A percentile compares a stretch with the other conserved stretches of the same genome.
Evolutionary conservation across 2,113 vertebrate genomes (phyloP).

Genomic region (Tachysurus fulvidraco): DNA sequence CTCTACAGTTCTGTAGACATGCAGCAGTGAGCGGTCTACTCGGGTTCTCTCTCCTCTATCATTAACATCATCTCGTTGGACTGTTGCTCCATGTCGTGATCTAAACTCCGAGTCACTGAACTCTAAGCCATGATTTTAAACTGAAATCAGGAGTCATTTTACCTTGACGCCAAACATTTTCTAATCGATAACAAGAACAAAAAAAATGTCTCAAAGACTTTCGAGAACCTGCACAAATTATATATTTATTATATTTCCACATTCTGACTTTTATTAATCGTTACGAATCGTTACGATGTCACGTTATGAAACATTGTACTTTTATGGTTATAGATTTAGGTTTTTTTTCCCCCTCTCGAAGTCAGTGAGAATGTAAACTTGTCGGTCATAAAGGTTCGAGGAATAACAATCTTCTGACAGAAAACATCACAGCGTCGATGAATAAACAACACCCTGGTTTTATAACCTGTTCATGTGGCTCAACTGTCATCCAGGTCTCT

Average conservation of each 20-base stretch:
- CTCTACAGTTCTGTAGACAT: too few species aligned
- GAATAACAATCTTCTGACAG: not conserved
- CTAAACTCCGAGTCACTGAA: too few species aligned
- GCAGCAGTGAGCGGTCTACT: too few species aligned
- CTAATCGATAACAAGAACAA: not conserved
- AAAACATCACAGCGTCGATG: not conserved
- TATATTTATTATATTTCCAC: not conserved
- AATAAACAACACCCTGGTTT: not conserved
- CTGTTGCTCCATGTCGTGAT: too few species aligned
- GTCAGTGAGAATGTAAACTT: not conserved
- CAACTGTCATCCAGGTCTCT: not conserved
- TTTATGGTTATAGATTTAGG: not conserved
- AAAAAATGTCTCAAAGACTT: not conserved
- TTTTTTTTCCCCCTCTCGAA: not conserved
- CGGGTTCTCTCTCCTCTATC: too few species aligned
- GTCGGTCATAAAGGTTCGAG: not conserved
- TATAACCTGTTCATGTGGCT: not conserved
- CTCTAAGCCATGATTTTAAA: too few species aligned
- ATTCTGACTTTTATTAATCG: too few species aligned
- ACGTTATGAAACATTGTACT: too few species aligned
- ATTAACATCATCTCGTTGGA: too few species aligned
- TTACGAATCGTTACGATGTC: too few species aligned
- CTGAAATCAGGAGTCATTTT: too few species aligned
- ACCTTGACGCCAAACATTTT: too few species aligned
- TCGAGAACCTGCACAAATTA: not conserved